Evolutionary conservation across 2,888 invertebrate genomes (phyloP).

Genomic region (Dioctria linearis): DNA sequence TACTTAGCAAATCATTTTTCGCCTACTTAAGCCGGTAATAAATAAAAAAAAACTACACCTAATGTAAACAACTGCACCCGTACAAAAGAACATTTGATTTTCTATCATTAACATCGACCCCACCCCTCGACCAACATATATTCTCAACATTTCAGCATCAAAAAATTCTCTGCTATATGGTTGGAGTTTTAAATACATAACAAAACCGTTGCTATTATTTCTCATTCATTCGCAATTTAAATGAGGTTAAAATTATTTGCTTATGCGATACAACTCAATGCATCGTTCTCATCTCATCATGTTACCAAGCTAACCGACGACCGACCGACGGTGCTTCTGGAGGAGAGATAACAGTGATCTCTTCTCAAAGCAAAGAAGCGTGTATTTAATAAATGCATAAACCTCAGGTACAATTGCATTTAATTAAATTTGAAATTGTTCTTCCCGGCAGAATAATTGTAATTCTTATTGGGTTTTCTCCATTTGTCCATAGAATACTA

Average conservation of each 20-base stretch:
- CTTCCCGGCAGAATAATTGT: slow-evolving; percentile 11
- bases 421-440: slow-evolving; percentile 40
- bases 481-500: slow-evolving; percentile 7
- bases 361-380: background rate
- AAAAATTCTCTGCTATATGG: too few relatives aligned
- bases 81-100: too few relatives aligned
- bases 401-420: slow-evolving; percentile 5
- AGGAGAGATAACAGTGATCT: slow-evolving; percentile 9
- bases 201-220: background rate
- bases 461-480: slow-evolving; percentile 23
- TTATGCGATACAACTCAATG: background rate
- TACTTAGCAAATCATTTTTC: too few relatives aligned
- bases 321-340: background rate
- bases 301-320: background rate
- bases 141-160: too few relatives aligned
- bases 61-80: too few relatives aligned
- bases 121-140: too few relatives aligned
- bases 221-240: slow-evolving; percentile 6
- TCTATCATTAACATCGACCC: too few relatives aligned
- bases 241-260: slow-evolving; percentile 23
- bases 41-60: too few relatives aligned
- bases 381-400: slow-evolving; percentile 27
- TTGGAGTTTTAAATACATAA: background rate
- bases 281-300: background rate
- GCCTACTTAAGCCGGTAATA: too few relatives aligned